Evolutionary conservation across 2,113 vertebrate species (phyloP), one percentile per base, ranked within the genome.

Genomic region (Pluvialis apricaria): DNA sequence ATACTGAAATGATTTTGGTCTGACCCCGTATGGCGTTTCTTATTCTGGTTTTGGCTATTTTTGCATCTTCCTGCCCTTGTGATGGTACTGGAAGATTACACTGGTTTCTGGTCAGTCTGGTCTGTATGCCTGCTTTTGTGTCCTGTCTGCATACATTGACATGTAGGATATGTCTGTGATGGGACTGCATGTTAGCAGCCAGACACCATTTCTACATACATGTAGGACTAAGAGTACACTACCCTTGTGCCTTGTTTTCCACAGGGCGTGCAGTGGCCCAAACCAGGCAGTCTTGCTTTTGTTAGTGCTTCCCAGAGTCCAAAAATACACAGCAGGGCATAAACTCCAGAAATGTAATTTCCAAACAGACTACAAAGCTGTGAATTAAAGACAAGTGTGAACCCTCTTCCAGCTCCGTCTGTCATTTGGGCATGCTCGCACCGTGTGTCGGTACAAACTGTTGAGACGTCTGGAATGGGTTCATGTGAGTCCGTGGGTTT

Each of bases 401-500:
- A 6, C 25, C 34, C 55, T 87, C 34, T 68, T 86, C 21, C 69
- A 69, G 61, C 80, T 77, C 55, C 28, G 31, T 6, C 70, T 86
- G 80, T 57, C 57, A 2, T 47, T 16, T 52, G 57, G 75, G 44
- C 40, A 22, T 45, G 76, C 81, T 94, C 1, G 0, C 78, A 82
- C 79, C 80, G 70, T 24, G 4, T 85, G 86, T 89, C 62, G 28
- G 54, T 34, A 5, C 54, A 49, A 11, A 15, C 83, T 19, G 9
- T 4, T 40, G 69, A 77, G 86, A 76, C 83, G 47, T 92, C 73
- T 95, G 92, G 47, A 20, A 5, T 2, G 75, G 70, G 91, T 87
- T 91, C 91, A 80, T 40, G 57, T 58, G 86, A 94, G 89, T 96
- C 89, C 15, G 1, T 42, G 91, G 91, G 80, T 3, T 89, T 84